A percentile compares a stretch with the other conserved stretches of the same genome.
phyloP scores from a whole-genome alignment of 1,140 invertebrate species.

The Temnothorax longispinosus region DNA sequence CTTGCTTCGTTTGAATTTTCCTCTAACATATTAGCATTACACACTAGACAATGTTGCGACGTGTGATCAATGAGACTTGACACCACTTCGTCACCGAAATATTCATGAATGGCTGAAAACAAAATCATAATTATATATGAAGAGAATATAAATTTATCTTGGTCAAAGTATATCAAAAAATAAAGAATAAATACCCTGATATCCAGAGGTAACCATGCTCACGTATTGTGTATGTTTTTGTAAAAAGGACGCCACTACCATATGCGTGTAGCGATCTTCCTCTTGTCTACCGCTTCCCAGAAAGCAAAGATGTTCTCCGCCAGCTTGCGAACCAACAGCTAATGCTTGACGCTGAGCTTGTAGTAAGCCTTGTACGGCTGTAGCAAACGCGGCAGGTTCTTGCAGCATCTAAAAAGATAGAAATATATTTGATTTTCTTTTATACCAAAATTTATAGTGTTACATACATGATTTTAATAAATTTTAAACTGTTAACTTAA shows the following conservation, averaged over 20 bases:
- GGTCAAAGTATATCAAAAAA: constrained; percentile 18
- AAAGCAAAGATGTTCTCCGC: constrained; percentile 98
- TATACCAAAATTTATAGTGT: background rate
- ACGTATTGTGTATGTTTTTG: constrained; percentile 97
- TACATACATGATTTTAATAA: background rate
- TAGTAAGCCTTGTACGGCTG: constrained; percentile 97
- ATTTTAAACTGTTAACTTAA: background rate
- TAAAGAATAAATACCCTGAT: constrained; percentile 87
- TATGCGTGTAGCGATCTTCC: constrained; percentile 98
- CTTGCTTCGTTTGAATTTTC: constrained; percentile 83
- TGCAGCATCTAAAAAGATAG: constrained; percentile 87
- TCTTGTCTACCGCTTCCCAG: constrained; percentile 97
- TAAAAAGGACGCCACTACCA: constrained; percentile 99
- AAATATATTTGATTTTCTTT: constrained; percentile 14
- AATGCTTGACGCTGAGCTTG: constrained; percentile 96
- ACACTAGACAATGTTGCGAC: constrained; percentile 92
- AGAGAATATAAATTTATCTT: constrained; percentile 39
- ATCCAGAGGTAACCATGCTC: constrained; percentile 96
- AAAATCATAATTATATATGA: background rate
- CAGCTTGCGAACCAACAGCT: constrained; percentile 94
- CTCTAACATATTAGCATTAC: constrained; percentile 87
- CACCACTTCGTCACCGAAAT: constrained; percentile 92
- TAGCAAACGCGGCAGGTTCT: constrained; percentile 97
- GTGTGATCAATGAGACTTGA: constrained; percentile 94
- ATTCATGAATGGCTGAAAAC: constrained; percentile 91